Base-by-base conservation (phyloP, 2,888 invertebrate species). In the Agriopis aurantiaria region DNA sequence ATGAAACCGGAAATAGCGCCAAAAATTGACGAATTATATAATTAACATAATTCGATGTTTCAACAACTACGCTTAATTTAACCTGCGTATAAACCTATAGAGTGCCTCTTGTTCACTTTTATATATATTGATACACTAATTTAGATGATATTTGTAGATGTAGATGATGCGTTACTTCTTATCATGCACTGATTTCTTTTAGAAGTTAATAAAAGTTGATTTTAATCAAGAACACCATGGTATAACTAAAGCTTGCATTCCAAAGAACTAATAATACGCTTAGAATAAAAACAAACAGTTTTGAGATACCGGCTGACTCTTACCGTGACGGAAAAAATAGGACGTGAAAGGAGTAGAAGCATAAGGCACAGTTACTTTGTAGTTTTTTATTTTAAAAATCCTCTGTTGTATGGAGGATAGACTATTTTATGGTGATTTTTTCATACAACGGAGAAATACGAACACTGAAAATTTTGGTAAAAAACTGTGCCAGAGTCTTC, bases 41-140 rank as follows among this genome's bases (percentile, higher is more conserved):
- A 46, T 33, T 62, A 57, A 89, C 88, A 80, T 88, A 82, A 85
- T 90, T 91, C 85, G 84, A 88, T 88, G 89, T 92, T 91, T 92
- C 87, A 89, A 86, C 85, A 85, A 92, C 89, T 93, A 93, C 91
- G 93, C 93, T 93, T 94, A 90, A 86, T 90, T 91, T 86, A 87
- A 92, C 90, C 92, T 92, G 93, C 92, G 92, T 92, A 91, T 89
- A 88, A 92, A 94, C 94, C 93, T 94, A 93, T 93, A 94, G 91
- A 94, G 94, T 95, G 94, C 94, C 94, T 95, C 92, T 94, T 93
- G 90, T 93, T 93, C 94, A 94, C 94, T 93, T 94, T 94, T 94
- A 93, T 94, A 94, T 91, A 91, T 92, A 93, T 92, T 93, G 92
- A 91, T 93, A 93, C 92, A 90, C 89, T 89, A 84, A 83, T 80